Evolutionary conservation across 2,888 invertebrate species (phyloP).

Genomic region (Tholera decimalis): DNA sequence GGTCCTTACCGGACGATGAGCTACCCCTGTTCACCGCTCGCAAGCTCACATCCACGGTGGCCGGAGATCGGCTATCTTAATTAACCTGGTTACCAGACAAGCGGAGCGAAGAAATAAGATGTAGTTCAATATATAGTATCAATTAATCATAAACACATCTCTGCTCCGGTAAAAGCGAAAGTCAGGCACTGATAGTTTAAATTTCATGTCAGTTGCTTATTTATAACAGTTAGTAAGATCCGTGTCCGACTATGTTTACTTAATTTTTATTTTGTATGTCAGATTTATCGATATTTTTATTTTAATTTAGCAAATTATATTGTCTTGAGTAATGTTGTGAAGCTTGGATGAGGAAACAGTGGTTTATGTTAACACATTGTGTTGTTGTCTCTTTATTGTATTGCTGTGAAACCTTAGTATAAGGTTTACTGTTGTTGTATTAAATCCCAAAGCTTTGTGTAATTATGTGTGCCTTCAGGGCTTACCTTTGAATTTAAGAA

Average conservation of each 20-base stretch:
- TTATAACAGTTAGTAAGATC: background rate
- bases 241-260: slow-evolving; percentile 8
- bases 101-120: background rate
- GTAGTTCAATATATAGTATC: too few species aligned
- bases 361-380: background rate
- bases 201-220: background rate
- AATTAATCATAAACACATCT: too few species aligned
- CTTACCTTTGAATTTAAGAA: slow-evolving; percentile 3
- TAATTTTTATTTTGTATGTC: slow-evolving; percentile 8
- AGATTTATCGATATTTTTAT: slow-evolving; percentile 26
- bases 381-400: background rate
- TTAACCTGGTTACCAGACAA: background rate
- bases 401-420: background rate
- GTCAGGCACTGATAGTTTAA: background rate
- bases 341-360: too few species aligned
- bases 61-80: too few species aligned
- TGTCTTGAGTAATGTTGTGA: background rate
- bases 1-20: too few species aligned
- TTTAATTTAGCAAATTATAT: slow-evolving; percentile 2
- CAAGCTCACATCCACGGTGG: too few species aligned
- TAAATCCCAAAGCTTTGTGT: slow-evolving; percentile 17
- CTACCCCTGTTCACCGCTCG: too few species aligned
- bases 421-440: slow-evolving; percentile 22
- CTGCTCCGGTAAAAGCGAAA: background rate
- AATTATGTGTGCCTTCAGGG: slow-evolving; percentile 39